Evolutionary conservation across 2,113 vertebrate genomes (phyloP).

Genomic region (Delphinapterus leucas): DNA sequence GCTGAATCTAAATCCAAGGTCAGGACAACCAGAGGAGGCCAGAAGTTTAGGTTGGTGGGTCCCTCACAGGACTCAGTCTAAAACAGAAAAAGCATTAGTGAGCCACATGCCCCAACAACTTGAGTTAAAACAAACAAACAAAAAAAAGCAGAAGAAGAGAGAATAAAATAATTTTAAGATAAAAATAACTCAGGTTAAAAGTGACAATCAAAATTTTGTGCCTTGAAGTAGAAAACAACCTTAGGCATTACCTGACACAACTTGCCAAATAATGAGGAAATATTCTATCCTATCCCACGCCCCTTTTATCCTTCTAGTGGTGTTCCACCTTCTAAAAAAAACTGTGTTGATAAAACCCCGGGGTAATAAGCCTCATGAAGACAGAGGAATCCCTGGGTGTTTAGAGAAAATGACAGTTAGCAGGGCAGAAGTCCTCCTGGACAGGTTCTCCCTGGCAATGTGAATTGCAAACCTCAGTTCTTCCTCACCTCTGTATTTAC

Average conservation of each 20-base stretch:
- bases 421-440: fast-evolving
- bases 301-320: no score
- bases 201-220: background rate
- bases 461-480: background rate
- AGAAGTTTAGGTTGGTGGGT: background rate
- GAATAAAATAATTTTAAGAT: background rate
- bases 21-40: background rate
- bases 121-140: background rate
- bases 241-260: background rate
- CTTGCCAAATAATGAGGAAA: background rate
- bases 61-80: background rate
- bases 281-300: no score
- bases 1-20: background rate
- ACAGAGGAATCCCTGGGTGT: background rate
- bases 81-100: background rate
- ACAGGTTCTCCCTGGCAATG: background rate
- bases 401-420: background rate
- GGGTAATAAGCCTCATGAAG: background rate
- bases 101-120: background rate
- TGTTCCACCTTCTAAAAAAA: no score
- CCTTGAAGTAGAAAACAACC: background rate
- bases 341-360: fast-evolving
- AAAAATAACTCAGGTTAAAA: constrained; percentile 1
- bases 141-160: background rate
- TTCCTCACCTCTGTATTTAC: background rate